A percentile compares a stretch with the other conserved stretches of the same genome.
Conservation (phyloP, 2,113 vertebrate genomes). For the Potamarius usumacintae region DNA sequence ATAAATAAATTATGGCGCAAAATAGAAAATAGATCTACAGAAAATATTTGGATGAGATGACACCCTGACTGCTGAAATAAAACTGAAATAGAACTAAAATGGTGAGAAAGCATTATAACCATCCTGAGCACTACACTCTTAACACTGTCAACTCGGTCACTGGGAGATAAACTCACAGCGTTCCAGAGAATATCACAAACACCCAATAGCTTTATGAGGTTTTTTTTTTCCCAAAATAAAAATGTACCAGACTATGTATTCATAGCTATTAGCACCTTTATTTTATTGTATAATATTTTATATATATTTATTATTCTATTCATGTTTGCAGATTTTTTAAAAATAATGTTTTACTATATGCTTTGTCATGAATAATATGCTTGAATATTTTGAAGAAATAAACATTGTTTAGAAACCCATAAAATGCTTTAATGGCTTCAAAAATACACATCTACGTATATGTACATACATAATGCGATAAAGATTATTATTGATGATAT, state of each 20-base stretch:
- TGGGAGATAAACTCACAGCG: background rate
- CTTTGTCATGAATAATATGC: background rate
- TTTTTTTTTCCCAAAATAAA: background rate
- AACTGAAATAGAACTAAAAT: too few species aligned
- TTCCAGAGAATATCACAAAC: background rate
- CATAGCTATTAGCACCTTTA: background rate
- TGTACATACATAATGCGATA: background rate
- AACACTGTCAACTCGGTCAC: background rate
- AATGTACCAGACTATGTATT: background rate
- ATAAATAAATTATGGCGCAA: background rate
- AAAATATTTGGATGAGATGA: background rate
- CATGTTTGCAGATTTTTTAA: background rate
- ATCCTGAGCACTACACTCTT: background rate
- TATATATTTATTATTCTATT: background rate
- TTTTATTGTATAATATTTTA: background rate
- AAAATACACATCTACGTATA: background rate
- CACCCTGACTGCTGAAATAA: background rate
- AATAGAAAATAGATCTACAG: background rate
- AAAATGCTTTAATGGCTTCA: background rate
- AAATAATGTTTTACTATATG: background rate
- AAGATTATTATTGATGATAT: background rate
- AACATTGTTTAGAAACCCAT: background rate
- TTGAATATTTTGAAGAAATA: background rate
- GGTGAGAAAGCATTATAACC: too few species aligned
- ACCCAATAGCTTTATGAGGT: background rate